Conservation (phyloP, 2,113 vertebrate species). For the Neogale vison region DNA sequence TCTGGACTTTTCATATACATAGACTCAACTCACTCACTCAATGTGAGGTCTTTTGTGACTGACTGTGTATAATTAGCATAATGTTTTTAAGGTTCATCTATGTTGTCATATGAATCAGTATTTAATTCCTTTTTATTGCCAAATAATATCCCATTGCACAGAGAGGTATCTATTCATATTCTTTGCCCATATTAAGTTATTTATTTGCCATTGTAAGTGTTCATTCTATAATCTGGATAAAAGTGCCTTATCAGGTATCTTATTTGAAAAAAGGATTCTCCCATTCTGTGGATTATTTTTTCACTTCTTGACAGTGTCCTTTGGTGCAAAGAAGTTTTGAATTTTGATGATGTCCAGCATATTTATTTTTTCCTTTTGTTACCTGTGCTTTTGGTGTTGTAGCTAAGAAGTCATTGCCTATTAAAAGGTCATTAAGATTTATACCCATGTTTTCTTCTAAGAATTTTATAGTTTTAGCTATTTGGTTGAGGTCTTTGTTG, state of each 20-base stretch:
- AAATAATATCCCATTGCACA: background rate
- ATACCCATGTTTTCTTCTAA: background rate
- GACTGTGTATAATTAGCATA: background rate
- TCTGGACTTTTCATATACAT: background rate
- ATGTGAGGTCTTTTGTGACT: background rate
- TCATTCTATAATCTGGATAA: background rate
- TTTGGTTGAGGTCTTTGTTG: background rate
- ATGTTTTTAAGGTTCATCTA: background rate
- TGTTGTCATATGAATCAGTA: background rate
- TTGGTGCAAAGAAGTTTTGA: background rate
- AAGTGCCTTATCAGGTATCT: background rate
- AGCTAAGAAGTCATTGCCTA: background rate
- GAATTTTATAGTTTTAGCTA: background rate
- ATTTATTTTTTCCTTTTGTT: background rate
- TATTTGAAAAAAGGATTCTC: background rate
- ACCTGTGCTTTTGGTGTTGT: background rate
- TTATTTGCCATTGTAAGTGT: background rate
- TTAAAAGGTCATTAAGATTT: background rate
- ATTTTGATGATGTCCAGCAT: background rate
- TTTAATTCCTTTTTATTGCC: background rate
- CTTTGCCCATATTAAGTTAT: background rate
- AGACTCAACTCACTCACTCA: too few relatives aligned
- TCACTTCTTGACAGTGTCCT: background rate
- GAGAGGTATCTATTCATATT: background rate
- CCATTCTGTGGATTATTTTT: background rate